Conservation (phyloP, 1,140 invertebrate genomes). For the Neuroterus valhalla region DNA sequence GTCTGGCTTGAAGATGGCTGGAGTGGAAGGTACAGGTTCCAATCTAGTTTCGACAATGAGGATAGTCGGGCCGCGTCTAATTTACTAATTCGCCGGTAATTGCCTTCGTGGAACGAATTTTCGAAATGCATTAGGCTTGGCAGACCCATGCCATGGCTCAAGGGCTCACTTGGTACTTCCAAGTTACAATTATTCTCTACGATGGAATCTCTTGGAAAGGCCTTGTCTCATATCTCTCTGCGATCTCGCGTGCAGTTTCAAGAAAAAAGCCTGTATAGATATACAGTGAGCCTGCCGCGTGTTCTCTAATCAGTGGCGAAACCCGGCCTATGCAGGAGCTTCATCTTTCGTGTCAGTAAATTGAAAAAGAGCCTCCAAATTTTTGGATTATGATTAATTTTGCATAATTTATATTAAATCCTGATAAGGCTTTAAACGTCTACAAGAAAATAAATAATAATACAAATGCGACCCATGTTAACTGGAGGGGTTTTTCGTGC, state of each 20-base stretch:
- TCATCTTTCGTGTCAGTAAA: slow-evolving; percentile 26
- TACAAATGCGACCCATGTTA: too few species aligned
- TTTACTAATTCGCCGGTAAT: slow-evolving; percentile 59
- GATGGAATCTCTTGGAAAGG: not conserved
- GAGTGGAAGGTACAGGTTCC: slow-evolving; percentile 50
- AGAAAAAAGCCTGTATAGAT: slow-evolving; percentile 15
- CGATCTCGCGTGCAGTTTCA: slow-evolving; percentile 19
- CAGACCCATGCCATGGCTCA: not conserved
- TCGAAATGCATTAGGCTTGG: slow-evolving; percentile 46
- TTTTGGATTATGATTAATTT: too few species aligned
- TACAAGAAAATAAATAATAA: too few species aligned
- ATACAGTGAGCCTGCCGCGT: not conserved
- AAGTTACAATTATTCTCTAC: not conserved
- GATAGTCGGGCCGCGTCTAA: slow-evolving; percentile 46
- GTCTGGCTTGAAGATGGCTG: slow-evolving; percentile 34
- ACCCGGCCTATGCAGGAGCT: not conserved
- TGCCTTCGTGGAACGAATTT: slow-evolving; percentile 53
- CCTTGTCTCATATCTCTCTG: slow-evolving; percentile 6
- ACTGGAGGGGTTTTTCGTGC: too few species aligned
- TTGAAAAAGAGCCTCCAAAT: slow-evolving; percentile 14
- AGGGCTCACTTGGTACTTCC: not conserved
- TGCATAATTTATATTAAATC: too few species aligned
- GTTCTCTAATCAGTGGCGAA: slow-evolving; percentile 18
- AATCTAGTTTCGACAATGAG: slow-evolving; percentile 54
- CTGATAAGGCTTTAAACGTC: too few species aligned